phyloP scores from a whole-genome alignment of 2,888 invertebrate species.

The Strigamia crassipes region DNA sequence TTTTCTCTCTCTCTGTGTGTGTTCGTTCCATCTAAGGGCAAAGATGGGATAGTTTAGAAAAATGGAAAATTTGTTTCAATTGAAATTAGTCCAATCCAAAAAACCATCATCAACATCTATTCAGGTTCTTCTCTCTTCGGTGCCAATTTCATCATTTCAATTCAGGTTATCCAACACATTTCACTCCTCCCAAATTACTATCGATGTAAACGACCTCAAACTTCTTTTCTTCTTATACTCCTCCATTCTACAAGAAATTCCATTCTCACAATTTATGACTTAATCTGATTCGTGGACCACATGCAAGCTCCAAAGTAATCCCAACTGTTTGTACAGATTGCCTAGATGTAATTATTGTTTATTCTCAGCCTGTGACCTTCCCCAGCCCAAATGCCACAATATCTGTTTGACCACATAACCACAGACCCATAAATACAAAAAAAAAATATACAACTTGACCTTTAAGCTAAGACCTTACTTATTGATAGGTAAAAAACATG shows the following conservation, averaged over 20 bases:
- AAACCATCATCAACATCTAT: neutral
- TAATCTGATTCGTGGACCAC: neutral
- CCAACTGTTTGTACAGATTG: slow-evolving; percentile 11
- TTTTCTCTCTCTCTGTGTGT: too few relatives aligned
- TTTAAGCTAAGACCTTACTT: neutral
- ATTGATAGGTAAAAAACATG: neutral
- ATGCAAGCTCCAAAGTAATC: neutral
- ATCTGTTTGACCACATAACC: neutral
- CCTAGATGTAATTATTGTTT: neutral
- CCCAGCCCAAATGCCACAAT: neutral
- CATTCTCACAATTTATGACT: neutral
- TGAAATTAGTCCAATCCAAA: neutral
- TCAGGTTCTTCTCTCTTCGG: neutral
- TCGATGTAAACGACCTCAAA: neutral
- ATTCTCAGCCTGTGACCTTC: neutral
- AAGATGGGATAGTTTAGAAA: too few relatives aligned
- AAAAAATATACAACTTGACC: neutral
- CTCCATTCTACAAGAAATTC: neutral
- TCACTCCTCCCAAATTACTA: neutral
- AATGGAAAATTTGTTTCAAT: too few relatives aligned
- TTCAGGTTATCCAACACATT: neutral
- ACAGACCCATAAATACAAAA: neutral
- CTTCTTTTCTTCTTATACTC: neutral
- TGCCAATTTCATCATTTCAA: neutral
- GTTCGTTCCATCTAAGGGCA: too few relatives aligned